Conservation (phyloP, 2,113 vertebrate genomes). For the Ceyx cyanopectus region DNA sequence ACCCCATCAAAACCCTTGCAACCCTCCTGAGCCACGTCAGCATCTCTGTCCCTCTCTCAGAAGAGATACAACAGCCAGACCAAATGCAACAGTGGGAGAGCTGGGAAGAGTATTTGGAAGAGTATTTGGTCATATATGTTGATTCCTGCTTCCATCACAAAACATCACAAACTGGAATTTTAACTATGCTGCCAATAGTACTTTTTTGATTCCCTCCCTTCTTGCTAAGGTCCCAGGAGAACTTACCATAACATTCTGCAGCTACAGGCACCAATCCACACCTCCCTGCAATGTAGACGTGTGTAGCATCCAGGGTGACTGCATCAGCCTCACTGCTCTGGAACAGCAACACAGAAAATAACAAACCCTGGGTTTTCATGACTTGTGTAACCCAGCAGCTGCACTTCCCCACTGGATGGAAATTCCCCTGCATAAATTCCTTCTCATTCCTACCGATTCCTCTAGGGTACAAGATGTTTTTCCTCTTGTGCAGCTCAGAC, state of each 20-base stretch:
- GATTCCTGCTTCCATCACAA: background rate
- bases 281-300: slow-evolving; percentile 85
- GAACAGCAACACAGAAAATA: background rate
- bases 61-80: background rate
- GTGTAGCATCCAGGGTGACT: slow-evolving; percentile 88
- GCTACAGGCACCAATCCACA: slow-evolving; percentile 89
- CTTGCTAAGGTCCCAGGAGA: background rate
- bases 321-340: slow-evolving; percentile 90
- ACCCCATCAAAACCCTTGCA: background rate
- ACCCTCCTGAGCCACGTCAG: background rate
- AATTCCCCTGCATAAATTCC: background rate
- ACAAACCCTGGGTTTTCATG: background rate
- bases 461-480: background rate
- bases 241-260: slow-evolving; percentile 88
- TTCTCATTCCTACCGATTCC: background rate
- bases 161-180: background rate
- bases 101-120: background rate
- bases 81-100: background rate
- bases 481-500: background rate
- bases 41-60: background rate
- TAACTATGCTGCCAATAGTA: background rate
- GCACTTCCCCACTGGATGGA: background rate
- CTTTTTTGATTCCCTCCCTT: background rate
- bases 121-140: background rate
- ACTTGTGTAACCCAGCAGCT: background rate